Conservation (phyloP, 2,888 invertebrate genomes). For the Argyresthia albistria region DNA sequence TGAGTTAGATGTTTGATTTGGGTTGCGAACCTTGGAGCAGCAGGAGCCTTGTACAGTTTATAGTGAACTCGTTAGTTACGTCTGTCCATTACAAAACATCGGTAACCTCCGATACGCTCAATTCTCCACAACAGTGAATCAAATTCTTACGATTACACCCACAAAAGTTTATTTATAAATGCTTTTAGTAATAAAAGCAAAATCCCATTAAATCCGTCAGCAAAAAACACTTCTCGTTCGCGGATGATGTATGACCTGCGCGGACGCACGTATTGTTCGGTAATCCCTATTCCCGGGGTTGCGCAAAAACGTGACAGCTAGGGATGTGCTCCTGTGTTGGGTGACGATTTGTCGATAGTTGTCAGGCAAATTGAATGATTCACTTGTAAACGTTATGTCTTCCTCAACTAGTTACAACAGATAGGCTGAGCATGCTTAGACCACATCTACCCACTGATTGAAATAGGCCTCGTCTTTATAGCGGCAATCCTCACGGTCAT, state of each 20-base stretch:
- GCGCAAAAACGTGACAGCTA: slow-evolving; percentile 37
- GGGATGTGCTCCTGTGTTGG: slow-evolving; percentile 3
- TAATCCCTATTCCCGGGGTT: slow-evolving; percentile 40
- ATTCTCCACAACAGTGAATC: not conserved
- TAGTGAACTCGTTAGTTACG: no score
- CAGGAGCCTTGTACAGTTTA: no score
- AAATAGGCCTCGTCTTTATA: no score
- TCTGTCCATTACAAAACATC: not conserved
- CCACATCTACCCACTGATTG: no score
- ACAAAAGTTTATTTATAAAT: slow-evolving; percentile 15
- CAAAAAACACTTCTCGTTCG: slow-evolving; percentile 51
- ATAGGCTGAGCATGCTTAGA: no score
- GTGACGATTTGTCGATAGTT: no score
- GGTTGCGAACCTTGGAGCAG: no score
- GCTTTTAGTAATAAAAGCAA: slow-evolving; percentile 37
- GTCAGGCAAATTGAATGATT: no score
- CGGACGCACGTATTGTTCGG: slow-evolving; percentile 49
- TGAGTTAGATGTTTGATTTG: no score
- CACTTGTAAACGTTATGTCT: no score
- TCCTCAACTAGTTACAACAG: no score
- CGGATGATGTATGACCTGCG: slow-evolving; percentile 57
- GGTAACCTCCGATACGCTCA: not conserved
- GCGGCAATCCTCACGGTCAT: no score
- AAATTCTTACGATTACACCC: not conserved
- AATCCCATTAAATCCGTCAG: slow-evolving; percentile 53